phyloP scores from a whole-genome alignment of 2,113 vertebrate genomes.

The Cinclus mexicanus region DNA sequence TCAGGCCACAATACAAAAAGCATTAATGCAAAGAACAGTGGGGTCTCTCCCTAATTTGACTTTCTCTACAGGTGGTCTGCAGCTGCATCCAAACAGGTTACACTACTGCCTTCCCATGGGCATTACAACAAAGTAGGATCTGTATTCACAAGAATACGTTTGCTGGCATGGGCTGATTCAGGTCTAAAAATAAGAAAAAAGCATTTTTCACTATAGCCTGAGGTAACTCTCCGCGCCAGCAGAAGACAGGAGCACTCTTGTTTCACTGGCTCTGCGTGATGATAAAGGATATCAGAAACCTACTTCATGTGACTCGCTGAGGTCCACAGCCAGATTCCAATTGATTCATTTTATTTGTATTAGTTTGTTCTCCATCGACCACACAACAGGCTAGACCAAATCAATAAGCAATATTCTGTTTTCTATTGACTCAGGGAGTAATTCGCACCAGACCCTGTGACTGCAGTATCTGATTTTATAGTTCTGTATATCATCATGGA shows the following conservation, averaged over 20 bases:
- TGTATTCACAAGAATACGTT: constrained; percentile 84
- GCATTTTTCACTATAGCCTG: constrained; percentile 84
- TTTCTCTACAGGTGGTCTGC: constrained; percentile 95
- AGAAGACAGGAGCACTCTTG: constrained; percentile 92
- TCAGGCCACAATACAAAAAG: constrained; percentile 84
- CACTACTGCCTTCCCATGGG: constrained; percentile 76
- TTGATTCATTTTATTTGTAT: constrained; percentile 85
- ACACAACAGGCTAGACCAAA: constrained; percentile 62
- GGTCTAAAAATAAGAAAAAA: constrained; percentile 89
- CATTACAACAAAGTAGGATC: constrained; percentile 79
- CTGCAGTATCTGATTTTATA: constrained; percentile 23
- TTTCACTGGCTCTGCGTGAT: constrained; percentile 80
- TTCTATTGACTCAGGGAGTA: constrained; percentile 60
- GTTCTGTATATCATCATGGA: neutral
- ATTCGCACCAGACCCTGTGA: neutral
- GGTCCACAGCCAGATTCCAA: constrained; percentile 81
- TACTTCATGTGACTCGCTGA: constrained; percentile 87
- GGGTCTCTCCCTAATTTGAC: constrained; percentile 93
- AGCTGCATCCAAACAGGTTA: constrained; percentile 93
- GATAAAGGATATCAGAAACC: constrained; percentile 89
- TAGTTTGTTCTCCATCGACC: constrained; percentile 58
- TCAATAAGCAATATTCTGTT: constrained; percentile 78
- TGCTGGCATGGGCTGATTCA: constrained; percentile 78
- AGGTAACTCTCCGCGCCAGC: constrained; percentile 83
- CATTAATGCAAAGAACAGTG: constrained; percentile 87